Conservation (phyloP, 35 echinoderm and acorn worm genomes). For the Apostichopus japonicus region DNA sequence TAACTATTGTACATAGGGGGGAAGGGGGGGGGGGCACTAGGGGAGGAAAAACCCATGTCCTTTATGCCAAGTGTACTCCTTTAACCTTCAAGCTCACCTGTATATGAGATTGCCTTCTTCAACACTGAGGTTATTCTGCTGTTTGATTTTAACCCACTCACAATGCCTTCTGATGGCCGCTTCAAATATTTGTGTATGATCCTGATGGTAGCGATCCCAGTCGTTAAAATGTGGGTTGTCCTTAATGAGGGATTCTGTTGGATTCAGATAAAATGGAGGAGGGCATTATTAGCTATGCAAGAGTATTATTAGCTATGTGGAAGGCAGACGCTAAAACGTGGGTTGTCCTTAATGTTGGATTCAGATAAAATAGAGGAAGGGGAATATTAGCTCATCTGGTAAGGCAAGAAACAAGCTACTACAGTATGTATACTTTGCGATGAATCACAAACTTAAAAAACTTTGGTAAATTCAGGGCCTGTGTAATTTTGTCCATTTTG, state of each 20-base stretch:
- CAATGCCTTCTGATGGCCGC: background rate
- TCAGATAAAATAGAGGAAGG: background rate
- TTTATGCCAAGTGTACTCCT: too few relatives aligned
- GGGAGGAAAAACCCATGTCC: too few relatives aligned
- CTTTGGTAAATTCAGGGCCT: too few relatives aligned
- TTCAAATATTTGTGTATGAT: background rate
- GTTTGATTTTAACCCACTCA: background rate
- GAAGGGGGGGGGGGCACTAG: too few relatives aligned
- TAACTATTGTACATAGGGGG: too few relatives aligned
- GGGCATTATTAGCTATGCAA: too few relatives aligned
- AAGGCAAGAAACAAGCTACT: too few relatives aligned
- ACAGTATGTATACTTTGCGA: too few relatives aligned
- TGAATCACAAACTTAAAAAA: too few relatives aligned
- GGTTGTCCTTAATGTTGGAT: background rate
- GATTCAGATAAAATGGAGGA: background rate
- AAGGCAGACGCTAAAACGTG: background rate
- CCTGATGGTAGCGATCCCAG: background rate
- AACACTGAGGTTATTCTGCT: constrained; percentile 4
- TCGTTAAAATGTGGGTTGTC: background rate
- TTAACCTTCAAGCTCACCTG: background rate
- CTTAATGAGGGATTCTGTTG: background rate
- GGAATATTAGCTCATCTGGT: too few relatives aligned
- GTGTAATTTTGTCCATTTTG: too few relatives aligned
- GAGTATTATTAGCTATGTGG: too few relatives aligned
- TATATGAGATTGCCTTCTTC: background rate